Evolutionary conservation across 1,140 invertebrate species (phyloP).

Genomic region (Hydropsyche tenuis): DNA sequence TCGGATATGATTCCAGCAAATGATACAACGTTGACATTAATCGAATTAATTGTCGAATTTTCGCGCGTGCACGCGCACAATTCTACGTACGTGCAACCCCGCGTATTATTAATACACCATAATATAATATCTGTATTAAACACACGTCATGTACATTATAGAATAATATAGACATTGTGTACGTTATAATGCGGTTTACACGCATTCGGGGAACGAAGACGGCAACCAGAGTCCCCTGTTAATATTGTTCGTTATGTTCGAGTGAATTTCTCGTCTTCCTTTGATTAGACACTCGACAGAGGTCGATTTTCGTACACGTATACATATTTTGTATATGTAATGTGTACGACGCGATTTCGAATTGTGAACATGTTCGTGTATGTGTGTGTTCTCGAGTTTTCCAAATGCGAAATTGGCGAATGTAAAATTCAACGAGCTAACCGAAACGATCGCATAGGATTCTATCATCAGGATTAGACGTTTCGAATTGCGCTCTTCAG

Average conservation of each 20-base stretch:
- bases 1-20: neutral
- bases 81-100: neutral
- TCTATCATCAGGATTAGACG: neutral
- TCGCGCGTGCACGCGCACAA: neutral
- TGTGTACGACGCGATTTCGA: neutral
- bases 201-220: too few relatives aligned
- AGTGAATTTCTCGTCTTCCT: neutral
- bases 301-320: neutral
- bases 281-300: neutral
- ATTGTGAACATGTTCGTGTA: too few relatives aligned
- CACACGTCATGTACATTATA: too few relatives aligned
- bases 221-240: too few relatives aligned
- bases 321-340: neutral
- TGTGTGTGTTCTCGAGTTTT: too few relatives aligned
- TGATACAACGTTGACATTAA: slow-evolving; percentile 1
- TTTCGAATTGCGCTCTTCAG: too few relatives aligned
- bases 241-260: too few relatives aligned
- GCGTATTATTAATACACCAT: too few relatives aligned
- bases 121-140: too few relatives aligned
- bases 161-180: too few relatives aligned
- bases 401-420: slow-evolving; percentile 9
- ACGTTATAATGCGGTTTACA: too few relatives aligned
- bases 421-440: slow-evolving; percentile 15
- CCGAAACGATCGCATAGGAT: slow-evolving; percentile 4
- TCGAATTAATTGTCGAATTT: neutral